These are phyloP conservation scores for Carollia perspicillata DNA, from an alignment of 2,113 vertebrate species.

Conservation along the genomic window DNA sequence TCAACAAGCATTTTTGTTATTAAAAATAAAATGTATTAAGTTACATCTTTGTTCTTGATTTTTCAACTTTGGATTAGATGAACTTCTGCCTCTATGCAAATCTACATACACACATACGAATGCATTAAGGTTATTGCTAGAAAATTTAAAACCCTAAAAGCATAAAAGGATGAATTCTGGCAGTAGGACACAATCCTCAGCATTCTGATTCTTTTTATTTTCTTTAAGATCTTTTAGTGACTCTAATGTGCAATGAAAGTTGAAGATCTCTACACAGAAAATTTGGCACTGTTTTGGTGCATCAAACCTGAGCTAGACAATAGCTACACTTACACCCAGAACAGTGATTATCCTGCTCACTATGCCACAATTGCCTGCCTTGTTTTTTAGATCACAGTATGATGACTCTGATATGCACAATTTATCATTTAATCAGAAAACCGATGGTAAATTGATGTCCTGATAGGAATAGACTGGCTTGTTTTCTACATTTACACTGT, in stretches of 20 bases:
- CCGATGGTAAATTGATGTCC: neutral
- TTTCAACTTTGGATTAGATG: neutral
- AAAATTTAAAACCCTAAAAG: neutral
- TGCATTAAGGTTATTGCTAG: neutral
- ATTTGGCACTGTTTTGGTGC: neutral
- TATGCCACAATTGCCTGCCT: neutral
- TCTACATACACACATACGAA: neutral
- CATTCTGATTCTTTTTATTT: neutral
- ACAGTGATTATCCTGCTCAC: neutral
- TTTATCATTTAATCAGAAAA: slow-evolving; percentile 16
- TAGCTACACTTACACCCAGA: neutral
- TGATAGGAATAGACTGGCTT: neutral
- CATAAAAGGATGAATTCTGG: neutral
- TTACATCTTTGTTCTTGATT: neutral
- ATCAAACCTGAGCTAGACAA: neutral
- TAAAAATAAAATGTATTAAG: neutral
- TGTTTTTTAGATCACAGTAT: slow-evolving; percentile 3
- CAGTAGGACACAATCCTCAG: neutral
- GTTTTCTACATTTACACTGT: neutral
- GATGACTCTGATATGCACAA: neutral
- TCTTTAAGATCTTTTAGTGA: neutral
- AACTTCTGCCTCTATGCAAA: neutral
- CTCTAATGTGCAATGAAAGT: neutral
- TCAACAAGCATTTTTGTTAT: neutral
- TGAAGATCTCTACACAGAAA: neutral